Conservation (phyloP, 2,888 invertebrate genomes). For the Eutolmus rufibarbis region DNA sequence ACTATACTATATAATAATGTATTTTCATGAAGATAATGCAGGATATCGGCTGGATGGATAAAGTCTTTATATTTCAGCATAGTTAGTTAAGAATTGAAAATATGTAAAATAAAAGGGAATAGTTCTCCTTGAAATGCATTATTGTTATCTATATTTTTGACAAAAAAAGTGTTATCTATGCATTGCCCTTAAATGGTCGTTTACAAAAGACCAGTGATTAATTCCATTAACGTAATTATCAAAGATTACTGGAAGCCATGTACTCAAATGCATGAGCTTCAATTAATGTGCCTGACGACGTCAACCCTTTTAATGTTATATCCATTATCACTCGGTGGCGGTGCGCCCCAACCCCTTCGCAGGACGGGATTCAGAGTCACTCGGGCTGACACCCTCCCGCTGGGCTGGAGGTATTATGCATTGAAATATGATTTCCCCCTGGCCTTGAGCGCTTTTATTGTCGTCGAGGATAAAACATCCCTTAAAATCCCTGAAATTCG, state of each 20-base stretch:
- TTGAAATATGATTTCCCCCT: constrained; percentile 43
- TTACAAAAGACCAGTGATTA: constrained; percentile 55
- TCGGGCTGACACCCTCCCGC: constrained; percentile 6
- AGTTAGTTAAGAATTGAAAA: too few species aligned
- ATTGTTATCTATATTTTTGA: neutral
- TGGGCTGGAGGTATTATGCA: constrained; percentile 3
- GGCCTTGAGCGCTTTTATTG: constrained; percentile 38
- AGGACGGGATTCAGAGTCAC: neutral
- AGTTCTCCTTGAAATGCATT: neutral
- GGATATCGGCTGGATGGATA: too few species aligned
- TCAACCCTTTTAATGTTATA: constrained; percentile 48
- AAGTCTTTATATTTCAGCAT: too few species aligned
- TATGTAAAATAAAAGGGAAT: too few species aligned
- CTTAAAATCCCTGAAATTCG: constrained; percentile 45
- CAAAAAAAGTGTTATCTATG: neutral
- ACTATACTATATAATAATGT: too few species aligned
- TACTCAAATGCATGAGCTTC: constrained; percentile 26
- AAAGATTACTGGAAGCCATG: constrained; percentile 53
- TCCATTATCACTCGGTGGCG: constrained; percentile 41
- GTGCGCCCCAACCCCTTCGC: constrained; percentile 22
- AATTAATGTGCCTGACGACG: constrained; percentile 37
- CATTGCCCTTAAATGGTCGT: constrained; percentile 37
- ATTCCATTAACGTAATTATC: constrained; percentile 62
- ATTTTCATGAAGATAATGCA: too few species aligned
- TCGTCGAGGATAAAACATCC: constrained; percentile 42